phyloP scores from a whole-genome alignment of 2,888 invertebrate species.

The Macrosoma leucophasiata region DNA sequence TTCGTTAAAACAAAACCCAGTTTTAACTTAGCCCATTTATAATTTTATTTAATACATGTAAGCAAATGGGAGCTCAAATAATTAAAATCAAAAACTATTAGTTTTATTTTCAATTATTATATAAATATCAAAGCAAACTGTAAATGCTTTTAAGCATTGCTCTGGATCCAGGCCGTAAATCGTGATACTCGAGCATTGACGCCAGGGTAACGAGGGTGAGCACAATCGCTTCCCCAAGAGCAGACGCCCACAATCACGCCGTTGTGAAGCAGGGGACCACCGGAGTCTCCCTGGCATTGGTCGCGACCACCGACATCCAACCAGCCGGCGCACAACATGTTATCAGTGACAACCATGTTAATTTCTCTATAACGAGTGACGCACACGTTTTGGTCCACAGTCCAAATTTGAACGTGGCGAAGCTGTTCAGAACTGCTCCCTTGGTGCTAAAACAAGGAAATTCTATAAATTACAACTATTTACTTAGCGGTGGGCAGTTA shows the following conservation, averaged over 20 bases:
- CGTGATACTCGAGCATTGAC: slow-evolving; percentile 37
- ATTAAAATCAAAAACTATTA: no score
- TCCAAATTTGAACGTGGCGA: slow-evolving; percentile 35
- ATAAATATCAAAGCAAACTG: slow-evolving; percentile 14
- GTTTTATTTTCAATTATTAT: not conserved
- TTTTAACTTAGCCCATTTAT: no score
- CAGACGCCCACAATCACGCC: slow-evolving; percentile 34
- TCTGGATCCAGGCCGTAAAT: slow-evolving; percentile 29
- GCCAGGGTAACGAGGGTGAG: slow-evolving; percentile 29
- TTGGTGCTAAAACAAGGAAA: slow-evolving; percentile 31
- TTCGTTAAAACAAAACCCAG: no score
- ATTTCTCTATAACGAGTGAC: slow-evolving; percentile 27
- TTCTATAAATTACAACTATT: no score
- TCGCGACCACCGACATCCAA: slow-evolving; percentile 36
- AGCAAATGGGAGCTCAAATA: no score
- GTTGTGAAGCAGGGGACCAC: slow-evolving; percentile 38
- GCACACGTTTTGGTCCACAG: slow-evolving; percentile 35
- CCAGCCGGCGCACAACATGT: slow-evolving; percentile 41
- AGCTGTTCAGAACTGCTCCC: slow-evolving; percentile 33
- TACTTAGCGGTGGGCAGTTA: no score
- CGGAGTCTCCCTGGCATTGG: slow-evolving; percentile 39
- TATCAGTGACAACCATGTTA: slow-evolving; percentile 29
- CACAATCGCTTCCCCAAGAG: slow-evolving; percentile 36
- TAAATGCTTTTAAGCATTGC: slow-evolving; percentile 25
- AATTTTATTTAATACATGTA: no score